These are phyloP conservation scores for Muscicapa striata DNA, from an alignment of 2,797 vertebrate species.

Conservation along the genomic window DNA sequence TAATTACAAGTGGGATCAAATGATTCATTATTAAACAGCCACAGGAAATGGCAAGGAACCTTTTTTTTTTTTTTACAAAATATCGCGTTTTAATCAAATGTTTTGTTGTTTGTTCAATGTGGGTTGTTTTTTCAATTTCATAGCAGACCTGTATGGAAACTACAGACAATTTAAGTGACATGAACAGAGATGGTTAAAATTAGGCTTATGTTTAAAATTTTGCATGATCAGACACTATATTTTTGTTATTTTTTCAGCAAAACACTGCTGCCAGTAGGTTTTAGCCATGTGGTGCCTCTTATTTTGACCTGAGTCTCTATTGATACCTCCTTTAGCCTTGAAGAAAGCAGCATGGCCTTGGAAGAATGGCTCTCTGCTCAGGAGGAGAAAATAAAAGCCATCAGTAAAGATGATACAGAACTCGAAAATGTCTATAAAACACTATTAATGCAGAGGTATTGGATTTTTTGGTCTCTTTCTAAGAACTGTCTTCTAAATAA, in stretches of 20 bases:
- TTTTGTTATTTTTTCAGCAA: background rate
- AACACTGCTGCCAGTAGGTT: background rate
- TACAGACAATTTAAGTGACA: background rate
- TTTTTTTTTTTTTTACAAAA: background rate
- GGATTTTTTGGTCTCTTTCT: background rate
- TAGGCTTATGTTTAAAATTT: background rate
- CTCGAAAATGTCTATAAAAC: constrained; percentile 74
- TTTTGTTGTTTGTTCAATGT: background rate
- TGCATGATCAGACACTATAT: background rate
- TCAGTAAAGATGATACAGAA: constrained; percentile 58
- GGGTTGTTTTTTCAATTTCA: background rate
- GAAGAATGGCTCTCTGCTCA: constrained; percentile 83
- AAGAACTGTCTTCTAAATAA: background rate
- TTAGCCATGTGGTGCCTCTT: background rate
- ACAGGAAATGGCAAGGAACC: background rate
- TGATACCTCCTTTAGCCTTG: constrained; percentile 76
- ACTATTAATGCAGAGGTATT: constrained; percentile 84
- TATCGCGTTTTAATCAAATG: background rate
- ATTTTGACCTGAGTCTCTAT: background rate
- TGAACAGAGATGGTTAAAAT: background rate
- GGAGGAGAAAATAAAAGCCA: constrained; percentile 77
- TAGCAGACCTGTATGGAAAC: background rate
- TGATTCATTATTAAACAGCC: background rate
- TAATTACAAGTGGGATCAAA: background rate
- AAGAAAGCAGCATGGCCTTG: constrained; percentile 78